Evolutionary conservation across 2,113 vertebrate species (phyloP).

Genomic region (Lepidothrix coronata): DNA sequence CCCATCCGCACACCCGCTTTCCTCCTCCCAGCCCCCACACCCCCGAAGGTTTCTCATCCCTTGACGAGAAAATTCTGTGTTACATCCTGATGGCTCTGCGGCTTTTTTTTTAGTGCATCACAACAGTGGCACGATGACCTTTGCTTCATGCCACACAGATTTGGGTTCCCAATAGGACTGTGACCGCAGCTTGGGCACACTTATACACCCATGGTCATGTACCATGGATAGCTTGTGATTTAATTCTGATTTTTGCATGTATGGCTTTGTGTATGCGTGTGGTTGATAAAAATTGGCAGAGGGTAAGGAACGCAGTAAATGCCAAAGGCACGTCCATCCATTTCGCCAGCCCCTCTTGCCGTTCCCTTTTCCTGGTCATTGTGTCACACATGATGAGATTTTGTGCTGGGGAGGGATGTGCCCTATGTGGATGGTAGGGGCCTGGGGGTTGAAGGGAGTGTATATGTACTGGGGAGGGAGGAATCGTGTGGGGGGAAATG

Average conservation of each 20-base stretch:
- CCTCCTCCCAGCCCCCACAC: neutral
- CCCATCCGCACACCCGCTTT: constrained; percentile 34
- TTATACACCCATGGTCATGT: neutral
- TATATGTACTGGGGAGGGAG: neutral
- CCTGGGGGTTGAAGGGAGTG: neutral
- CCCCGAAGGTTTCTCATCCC: constrained; percentile 63
- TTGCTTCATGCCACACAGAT: constrained; percentile 71
- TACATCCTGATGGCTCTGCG: constrained; percentile 79
- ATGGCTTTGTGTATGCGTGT: neutral
- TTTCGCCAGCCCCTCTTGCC: constrained; percentile 32
- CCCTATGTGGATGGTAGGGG: neutral
- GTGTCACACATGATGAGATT: constrained; percentile 71
- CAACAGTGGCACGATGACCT: constrained; percentile 77
- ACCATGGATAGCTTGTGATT: constrained; percentile 32
- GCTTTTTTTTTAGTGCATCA: constrained; percentile 72
- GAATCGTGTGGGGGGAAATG: neutral
- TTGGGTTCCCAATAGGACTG: constrained; percentile 52
- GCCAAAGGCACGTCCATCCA: constrained; percentile 49
- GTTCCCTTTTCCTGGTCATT: constrained; percentile 45
- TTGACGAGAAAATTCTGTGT: constrained; percentile 77
- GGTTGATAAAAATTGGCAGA: constrained; percentile 46
- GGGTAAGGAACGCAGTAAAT: constrained; percentile 42
- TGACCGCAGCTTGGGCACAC: neutral
- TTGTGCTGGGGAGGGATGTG: constrained; percentile 53
- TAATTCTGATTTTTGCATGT: neutral